Base-by-base conservation (phyloP, 2,888 invertebrate species). In the Acleris holmiana region DNA sequence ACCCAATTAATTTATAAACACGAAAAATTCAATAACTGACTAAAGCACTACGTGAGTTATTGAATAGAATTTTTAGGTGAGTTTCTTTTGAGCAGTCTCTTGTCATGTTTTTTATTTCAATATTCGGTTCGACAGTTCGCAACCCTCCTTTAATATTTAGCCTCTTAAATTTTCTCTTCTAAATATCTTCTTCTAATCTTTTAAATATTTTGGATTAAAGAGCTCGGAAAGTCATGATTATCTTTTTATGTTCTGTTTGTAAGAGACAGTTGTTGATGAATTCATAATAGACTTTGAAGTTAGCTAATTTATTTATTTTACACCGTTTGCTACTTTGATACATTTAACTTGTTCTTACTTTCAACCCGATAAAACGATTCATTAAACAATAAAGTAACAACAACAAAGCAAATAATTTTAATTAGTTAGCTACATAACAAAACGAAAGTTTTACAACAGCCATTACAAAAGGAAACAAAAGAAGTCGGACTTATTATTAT, bases 141-240 rank as follows among this genome's bases (percentile, higher is more conserved):
- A 29, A 60, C 17, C 65, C 48, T 41, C 48, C 19, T 44, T 65
- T 18, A 65, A 60, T 65, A 65, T 65, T 65, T 54, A 65, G 44
- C 15, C 40, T 49, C 41, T 48, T 51, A 49, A 48, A 59, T 59
- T 54, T 54, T 49, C 49, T 55, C 49, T 60, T 58, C 44, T 59
- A 44, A 49, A 55, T 55, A 29, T 19, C 21, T 59, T 44, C n/a
- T n/a, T n/a, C 49, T 59, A 48, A 17, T 55, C 49, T 60, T 58
- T 55, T 59, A 44, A 49, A 55, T 55, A 29, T 19, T 17, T 59
- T 44, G 29, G 54, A 65, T 65, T 60, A 21, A 55, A 60, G 40
- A 49, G 21, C 55, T 65, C 29, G 35, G 48, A 65, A 55, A 65
- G 55, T 55, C 64, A 59, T 44, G 49, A 64, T 57, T 57, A 46